Evolutionary conservation across 2,113 vertebrate species (phyloP).

Genomic region (Ammodramus savannarum): DNA sequence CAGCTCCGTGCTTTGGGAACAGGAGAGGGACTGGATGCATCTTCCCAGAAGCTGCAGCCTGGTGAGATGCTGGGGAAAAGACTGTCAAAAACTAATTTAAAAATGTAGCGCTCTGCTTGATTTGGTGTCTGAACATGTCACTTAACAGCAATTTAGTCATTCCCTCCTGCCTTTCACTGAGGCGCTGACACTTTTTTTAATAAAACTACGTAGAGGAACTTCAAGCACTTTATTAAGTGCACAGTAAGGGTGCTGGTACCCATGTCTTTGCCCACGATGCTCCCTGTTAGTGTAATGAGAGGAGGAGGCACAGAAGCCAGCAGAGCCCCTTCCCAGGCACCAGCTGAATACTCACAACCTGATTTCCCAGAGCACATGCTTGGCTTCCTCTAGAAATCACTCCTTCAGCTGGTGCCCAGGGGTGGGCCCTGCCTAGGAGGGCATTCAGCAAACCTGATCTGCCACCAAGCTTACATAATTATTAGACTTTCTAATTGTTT

Average conservation of each 20-base stretch:
- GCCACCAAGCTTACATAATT: neutral
- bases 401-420: neutral
- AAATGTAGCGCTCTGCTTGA: conserved; percentile 21
- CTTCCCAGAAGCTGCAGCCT: conserved; percentile 14
- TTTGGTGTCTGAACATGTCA: conserved; percentile 68
- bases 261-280: neutral
- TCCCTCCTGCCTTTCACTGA: neutral
- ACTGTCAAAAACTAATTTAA: conserved; percentile 62
- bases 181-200: conserved; percentile 31
- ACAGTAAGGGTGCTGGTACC: conserved; percentile 54
- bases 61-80: neutral
- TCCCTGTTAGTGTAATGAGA: conserved; percentile 31
- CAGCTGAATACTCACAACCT: neutral
- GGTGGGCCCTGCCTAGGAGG: neutral
- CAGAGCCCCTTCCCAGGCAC: neutral
- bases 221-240: conserved; percentile 69
- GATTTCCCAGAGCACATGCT: neutral
- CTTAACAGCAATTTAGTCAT: conserved; percentile 58
- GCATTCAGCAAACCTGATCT: neutral
- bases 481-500: neutral
- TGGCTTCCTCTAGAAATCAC: neutral
- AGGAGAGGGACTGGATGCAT: neutral
- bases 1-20: neutral
- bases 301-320: neutral
- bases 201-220: conserved; percentile 41